Evolutionary conservation across 2,888 invertebrate genomes (phyloP), one percentile per base, ranked within the genome.

Genomic region (Pyrrhia umbra): DNA sequence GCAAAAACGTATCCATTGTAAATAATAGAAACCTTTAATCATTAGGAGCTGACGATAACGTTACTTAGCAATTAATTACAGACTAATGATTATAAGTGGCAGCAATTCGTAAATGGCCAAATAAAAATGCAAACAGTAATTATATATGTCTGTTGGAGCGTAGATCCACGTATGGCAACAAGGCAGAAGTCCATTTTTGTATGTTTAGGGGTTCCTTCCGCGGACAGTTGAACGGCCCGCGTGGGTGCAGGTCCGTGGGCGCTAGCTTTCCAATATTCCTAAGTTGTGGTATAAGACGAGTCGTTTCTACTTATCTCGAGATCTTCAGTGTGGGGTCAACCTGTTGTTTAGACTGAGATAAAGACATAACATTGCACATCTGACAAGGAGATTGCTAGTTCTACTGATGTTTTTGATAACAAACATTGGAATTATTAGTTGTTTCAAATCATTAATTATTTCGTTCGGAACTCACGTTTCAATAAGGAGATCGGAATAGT

Each of bases 201-300:
- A 20, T 55, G 43, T 70, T 70, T 25, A 62, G 27, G 64, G 52
- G 39, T 21, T 18, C 65, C 42, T 27, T 40, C 20, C 6, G 34
- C 13, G 55, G 46, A 13, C 49, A 43, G 77, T 80, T 80, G 64
- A 80, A 77, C 30, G 67, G 10, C 66, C 77, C 16, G 40, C 50
- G 77, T 77, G 63, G 77, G 77, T n/a, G 23, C 18, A 40, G 9
- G 2, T 6, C 20, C 46, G 77, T 77, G 67, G 77, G 77, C 67
- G 74, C 59, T 55, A 13, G 42, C 66, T 73, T 80, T 79, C 73
- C 62, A 80, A 73, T 62, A 68, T 42, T 63, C 51, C 27, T 47
- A 16, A 43, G 23, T 34, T 43, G n/a, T 50, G 58, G 52, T 52
- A 49, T 30, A 45, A 52, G 30, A 69, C 34, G 27, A 42, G 20